A percentile compares a stretch with the other conserved stretches of the same genome.
Conservation (phyloP, 2,888 invertebrate species). For the Pogonocherus hispidulus region DNA sequence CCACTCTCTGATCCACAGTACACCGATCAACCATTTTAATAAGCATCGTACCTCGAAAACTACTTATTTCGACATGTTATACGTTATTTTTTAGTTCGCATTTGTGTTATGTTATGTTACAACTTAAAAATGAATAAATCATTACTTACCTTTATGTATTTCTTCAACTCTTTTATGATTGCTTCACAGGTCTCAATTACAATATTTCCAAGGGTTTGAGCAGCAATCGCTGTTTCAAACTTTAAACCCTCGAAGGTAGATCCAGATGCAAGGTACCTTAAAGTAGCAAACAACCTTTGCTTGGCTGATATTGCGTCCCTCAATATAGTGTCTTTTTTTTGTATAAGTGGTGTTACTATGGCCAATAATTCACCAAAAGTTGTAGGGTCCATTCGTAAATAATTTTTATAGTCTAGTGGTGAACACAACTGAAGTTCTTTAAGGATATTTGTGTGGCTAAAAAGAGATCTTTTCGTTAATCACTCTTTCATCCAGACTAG, state of each 20-base stretch:
- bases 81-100: not conserved
- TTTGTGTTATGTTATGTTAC: not conserved
- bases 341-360: constrained; percentile 25
- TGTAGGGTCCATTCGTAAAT: constrained; percentile 29
- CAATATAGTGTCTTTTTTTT: constrained; percentile 27
- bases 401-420: constrained; percentile 31
- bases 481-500: not conserved
- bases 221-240: too few relatives aligned
- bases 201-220: constrained; percentile 22
- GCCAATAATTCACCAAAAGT: constrained; percentile 32
- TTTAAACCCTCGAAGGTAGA: constrained; percentile 25
- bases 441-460: constrained; percentile 1
- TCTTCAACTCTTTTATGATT: constrained; percentile 26
- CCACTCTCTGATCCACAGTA: not conserved
- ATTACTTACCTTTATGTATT: constrained; percentile 32
- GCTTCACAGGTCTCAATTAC: constrained; percentile 31
- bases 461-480: not conserved
- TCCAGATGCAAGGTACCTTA: constrained; percentile 26
- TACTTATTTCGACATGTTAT: not conserved
- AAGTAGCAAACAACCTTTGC: constrained; percentile 17
- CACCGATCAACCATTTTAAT: not conserved
- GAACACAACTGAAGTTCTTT: not conserved
- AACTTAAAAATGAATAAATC: not conserved
- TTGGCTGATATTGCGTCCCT: constrained; percentile 25
- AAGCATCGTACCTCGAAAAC: not conserved